A percentile compares a stretch with the other conserved stretches of the same genome.
These are phyloP conservation scores for Stigmatopora argus DNA, from an alignment of 2,113 vertebrate species.

Conservation along the genomic window DNA sequence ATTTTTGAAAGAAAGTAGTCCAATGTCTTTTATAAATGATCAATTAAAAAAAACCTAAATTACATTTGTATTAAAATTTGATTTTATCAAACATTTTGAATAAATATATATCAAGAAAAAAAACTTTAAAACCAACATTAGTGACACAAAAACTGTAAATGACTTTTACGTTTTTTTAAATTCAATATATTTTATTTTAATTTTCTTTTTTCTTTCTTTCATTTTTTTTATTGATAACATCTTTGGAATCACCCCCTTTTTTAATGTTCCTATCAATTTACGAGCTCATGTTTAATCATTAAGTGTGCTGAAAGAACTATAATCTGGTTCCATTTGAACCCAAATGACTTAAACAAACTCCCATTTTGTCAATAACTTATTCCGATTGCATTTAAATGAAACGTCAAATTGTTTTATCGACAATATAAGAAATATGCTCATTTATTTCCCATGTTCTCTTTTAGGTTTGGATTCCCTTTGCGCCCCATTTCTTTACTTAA, in stretches of 20 bases:
- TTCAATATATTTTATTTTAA: too few relatives aligned
- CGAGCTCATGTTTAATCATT: background rate
- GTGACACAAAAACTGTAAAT: too few relatives aligned
- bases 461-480: slow-evolving; percentile 97
- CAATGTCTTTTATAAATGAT: background rate
- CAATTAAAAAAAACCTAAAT: background rate
- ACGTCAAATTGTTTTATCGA: background rate
- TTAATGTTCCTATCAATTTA: background rate
- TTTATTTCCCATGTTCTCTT: slow-evolving; percentile 11
- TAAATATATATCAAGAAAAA: too few relatives aligned
- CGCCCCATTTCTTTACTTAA: slow-evolving; percentile 94
- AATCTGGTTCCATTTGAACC: background rate
- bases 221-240: too few relatives aligned
- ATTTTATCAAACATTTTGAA: too few relatives aligned
- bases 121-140: too few relatives aligned
- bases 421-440: background rate
- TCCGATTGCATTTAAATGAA: background rate
- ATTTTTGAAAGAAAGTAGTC: background rate
- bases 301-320: background rate
- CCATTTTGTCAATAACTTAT: background rate
- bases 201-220: too few relatives aligned
- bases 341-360: background rate
- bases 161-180: too few relatives aligned
- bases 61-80: too few relatives aligned
- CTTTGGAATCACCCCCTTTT: background rate